Evolutionary conservation across 2,888 invertebrate species (phyloP), one percentile per base, ranked within the genome.

Genomic region (Exocentrus adspersus): DNA sequence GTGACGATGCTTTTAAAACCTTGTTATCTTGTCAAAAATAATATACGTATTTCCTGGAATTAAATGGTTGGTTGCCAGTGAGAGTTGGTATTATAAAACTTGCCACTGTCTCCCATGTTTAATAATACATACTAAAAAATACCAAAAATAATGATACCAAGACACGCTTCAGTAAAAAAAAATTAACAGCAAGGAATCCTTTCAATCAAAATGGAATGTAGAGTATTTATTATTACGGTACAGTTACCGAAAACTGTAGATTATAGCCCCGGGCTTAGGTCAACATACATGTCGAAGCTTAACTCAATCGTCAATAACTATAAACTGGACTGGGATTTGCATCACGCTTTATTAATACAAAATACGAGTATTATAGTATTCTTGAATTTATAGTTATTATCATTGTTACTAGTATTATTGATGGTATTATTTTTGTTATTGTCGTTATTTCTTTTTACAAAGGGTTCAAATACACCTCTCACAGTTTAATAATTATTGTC

Each of bases 181-280:
- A 51, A 16, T 51, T 9, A 51, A 19, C 30, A 17, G 17, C 30
- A 54, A 54, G 54, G 24, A 57, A 57, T 30, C 28, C 28, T 57
- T 57, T 32, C 57, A 57, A 57, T 57, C 57, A 57, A 16, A 30
- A 20, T 32, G 46, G 57, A 57, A 57, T 57, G 45, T 19, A 32
- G 57, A 46, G 28, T 24, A 43, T 45, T 57, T 57, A 46, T 45
- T 24, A 56, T 46, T 54, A 41, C 19, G 57, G 28, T 57, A 57
- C 57, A 57, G 45, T 57, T 57, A 57, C 46, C 57, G 32, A 57
- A 57, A 57, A 57, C 57, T 46, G 56, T 56, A 57, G 12, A 32
- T 30, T 19, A 12, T 32, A 30, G 46, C 57, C 57, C 46, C 12
- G 14, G 57, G 32, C 30, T 12, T 16, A 12, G 57, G 32, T 19